Percentiles rank a stretch among this genome's conserved stretches.
Evolutionary conservation across 2,888 invertebrate genomes (phyloP).

Genomic region (Netelia virgata): DNA sequence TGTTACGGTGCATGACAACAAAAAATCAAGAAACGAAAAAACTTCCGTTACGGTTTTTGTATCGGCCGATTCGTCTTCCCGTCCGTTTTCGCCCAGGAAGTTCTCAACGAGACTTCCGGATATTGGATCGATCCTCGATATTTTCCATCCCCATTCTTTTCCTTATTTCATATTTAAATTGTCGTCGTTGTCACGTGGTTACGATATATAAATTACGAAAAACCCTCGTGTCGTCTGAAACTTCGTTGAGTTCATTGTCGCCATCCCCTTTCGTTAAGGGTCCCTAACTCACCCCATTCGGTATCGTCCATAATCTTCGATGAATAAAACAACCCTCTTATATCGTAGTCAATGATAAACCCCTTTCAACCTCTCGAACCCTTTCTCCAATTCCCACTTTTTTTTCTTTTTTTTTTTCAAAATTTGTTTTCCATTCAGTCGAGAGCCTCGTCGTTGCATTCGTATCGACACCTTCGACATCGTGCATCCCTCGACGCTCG

Average conservation of each 20-base stretch:
- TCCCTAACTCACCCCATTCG: no score
- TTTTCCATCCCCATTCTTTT: no score
- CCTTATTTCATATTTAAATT: no score
- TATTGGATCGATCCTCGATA: no score
- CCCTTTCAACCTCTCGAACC: conserved; percentile 9
- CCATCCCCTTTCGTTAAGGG: no score
- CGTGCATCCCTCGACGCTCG: conserved; percentile 33
- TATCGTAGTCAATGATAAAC: neutral
- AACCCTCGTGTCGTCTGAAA: no score
- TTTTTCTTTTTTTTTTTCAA: conserved; percentile 16
- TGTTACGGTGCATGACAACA: conserved; percentile 71
- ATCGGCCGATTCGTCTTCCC: neutral
- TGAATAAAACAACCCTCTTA: neutral
- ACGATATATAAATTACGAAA: no score
- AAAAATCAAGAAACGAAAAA: conserved; percentile 1
- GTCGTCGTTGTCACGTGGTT: no score
- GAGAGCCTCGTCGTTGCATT: conserved; percentile 57
- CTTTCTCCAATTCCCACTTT: neutral
- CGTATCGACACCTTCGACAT: conserved; percentile 63
- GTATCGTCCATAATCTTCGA: no score
- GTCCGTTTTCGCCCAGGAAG: neutral
- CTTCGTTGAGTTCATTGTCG: no score
- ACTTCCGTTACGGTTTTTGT: neutral
- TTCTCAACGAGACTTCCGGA: no score
- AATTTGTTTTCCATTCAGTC: conserved; percentile 24